These are phyloP conservation scores for Notothenia coriiceps DNA, from an alignment of 2,113 vertebrate genomes.

Conservation along the genomic window DNA sequence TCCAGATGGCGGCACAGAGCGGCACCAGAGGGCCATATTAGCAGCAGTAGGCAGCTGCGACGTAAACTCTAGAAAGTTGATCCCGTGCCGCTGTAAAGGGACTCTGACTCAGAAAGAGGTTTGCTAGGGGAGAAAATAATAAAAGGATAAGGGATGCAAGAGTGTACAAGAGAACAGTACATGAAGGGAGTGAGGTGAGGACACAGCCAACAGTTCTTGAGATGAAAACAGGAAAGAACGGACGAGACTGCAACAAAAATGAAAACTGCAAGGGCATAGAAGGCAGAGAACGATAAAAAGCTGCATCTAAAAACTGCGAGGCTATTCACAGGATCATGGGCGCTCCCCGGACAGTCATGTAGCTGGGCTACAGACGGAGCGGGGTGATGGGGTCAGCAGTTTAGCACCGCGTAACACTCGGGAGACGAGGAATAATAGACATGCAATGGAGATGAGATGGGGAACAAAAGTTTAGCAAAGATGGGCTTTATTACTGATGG, in stretches of 20 bases:
- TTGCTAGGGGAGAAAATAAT: not conserved
- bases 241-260: accelerated
- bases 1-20: constrained; percentile 37
- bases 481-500: constrained; percentile 18
- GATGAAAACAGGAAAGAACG: not conserved
- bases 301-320: constrained; percentile 18
- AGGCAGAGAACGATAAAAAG: constrained; percentile 22
- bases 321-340: constrained; percentile 18
- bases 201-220: not conserved
- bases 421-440: constrained; percentile 51
- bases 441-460: constrained; percentile 37
- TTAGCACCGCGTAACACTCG: constrained; percentile 38
- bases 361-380: constrained; percentile 48
- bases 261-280: constrained; percentile 14
- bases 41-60: constrained; percentile 26
- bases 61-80: constrained; percentile 23
- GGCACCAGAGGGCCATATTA: constrained; percentile 21
- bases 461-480: constrained; percentile 39
- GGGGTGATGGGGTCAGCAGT: constrained; percentile 60
- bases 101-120: constrained; percentile 15
- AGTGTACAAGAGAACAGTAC: not conserved
- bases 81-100: constrained; percentile 61
- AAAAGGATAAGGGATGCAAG: not conserved
- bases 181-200: not conserved
- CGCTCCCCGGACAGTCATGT: constrained; percentile 35